phyloP scores from a whole-genome alignment of 2,888 invertebrate species.

The Empis stercorea region DNA sequence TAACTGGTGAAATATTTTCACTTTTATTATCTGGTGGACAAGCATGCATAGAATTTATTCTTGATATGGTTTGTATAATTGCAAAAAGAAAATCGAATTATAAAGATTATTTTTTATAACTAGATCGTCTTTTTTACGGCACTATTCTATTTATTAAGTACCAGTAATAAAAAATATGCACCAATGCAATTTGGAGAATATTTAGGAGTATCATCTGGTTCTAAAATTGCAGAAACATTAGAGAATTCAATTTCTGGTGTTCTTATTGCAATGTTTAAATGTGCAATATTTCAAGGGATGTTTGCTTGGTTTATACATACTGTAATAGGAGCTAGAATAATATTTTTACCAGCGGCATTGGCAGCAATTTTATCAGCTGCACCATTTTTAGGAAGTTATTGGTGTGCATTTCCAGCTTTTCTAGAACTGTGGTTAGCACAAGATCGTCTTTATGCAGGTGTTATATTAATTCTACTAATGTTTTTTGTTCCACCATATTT shows the following conservation, averaged over 20 bases:
- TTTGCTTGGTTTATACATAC: conserved; percentile 98
- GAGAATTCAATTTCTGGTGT: conserved; percentile 88
- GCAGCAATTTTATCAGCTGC: conserved; percentile 91
- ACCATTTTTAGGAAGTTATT: conserved; percentile 90
- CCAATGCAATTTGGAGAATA: conserved; percentile 80
- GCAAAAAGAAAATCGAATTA: no score
- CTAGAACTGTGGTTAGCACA: conserved; percentile 91
- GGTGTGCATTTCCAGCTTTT: conserved; percentile 88
- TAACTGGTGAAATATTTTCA: conserved; percentile 77
- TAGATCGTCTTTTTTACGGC: conserved; percentile 95
- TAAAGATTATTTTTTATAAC: neutral
- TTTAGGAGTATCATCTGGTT: conserved; percentile 66
- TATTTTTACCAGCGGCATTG: conserved; percentile 78
- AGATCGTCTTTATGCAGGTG: conserved; percentile 67
- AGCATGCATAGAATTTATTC: conserved; percentile 75
- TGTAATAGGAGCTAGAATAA: conserved; percentile 84
- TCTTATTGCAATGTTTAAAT: conserved; percentile 90
- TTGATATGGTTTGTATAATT: conserved; percentile 54
- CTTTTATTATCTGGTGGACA: conserved; percentile 78
- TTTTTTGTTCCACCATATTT: conserved; percentile 80
- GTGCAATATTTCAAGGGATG: conserved; percentile 92
- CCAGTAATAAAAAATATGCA: conserved; percentile 75
- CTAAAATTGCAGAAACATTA: conserved; percentile 65
- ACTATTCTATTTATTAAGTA: conserved; percentile 85
- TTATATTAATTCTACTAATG: conserved; percentile 69